Evolutionary conservation across 2,113 vertebrate species (phyloP).

Genomic region (Colossoma macropomum): DNA sequence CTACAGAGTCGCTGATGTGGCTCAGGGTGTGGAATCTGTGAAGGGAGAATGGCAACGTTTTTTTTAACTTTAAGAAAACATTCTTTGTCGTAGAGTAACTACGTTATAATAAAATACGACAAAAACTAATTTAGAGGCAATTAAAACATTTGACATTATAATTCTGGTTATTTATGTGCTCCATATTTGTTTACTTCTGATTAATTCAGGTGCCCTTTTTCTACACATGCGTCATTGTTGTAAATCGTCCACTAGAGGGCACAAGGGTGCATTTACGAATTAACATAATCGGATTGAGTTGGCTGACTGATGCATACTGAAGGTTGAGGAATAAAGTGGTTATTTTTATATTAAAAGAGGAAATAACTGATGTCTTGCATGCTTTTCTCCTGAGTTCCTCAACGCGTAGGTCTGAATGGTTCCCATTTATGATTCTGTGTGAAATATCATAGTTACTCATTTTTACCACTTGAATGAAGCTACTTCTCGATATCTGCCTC

Average conservation of each 20-base stretch:
- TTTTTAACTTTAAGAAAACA: no score
- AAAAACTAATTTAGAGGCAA: background rate
- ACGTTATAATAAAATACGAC: no score
- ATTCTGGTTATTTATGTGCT: background rate
- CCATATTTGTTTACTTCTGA: background rate
- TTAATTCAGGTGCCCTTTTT: background rate
- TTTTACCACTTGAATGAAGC: no score
- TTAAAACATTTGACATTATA: background rate
- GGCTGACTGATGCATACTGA: background rate
- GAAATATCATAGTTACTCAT: no score
- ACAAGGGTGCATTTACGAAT: background rate
- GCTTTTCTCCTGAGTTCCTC: no score
- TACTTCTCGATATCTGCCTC: background rate
- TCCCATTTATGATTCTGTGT: no score
- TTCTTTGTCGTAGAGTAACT: no score
- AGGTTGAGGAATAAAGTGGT: background rate
- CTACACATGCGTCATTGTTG: background rate
- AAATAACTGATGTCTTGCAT: background rate
- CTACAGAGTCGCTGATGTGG: background rate
- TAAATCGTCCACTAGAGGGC: constrained; percentile 32
- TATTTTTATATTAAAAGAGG: background rate
- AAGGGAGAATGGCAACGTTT: background rate
- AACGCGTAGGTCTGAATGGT: no score
- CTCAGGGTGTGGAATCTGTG: background rate
- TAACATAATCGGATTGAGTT: constrained; percentile 1